phyloP scores from a whole-genome alignment of 1,140 invertebrate species.

The Brachionus manjavacas region DNA sequence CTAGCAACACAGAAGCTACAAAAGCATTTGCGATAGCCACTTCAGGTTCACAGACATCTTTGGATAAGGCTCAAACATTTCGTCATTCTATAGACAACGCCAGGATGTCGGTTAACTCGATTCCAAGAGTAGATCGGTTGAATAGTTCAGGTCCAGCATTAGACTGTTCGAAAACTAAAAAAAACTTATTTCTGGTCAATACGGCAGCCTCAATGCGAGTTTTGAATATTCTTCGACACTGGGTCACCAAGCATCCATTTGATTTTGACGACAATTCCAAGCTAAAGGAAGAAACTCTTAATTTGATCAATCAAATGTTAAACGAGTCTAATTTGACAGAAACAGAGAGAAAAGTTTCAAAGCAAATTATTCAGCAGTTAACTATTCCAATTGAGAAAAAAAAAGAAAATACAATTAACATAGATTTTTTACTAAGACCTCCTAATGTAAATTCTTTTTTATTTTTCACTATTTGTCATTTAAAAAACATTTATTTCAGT shows the following conservation, averaged over 20 bases:
- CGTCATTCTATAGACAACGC: not conserved
- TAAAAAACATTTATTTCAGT: slow-evolving; percentile 60
- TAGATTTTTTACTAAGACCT: slow-evolving; percentile 68
- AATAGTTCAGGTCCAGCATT: slow-evolving; percentile 19
- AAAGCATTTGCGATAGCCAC: slow-evolving; percentile 86
- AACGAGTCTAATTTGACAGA: slow-evolving; percentile 26
- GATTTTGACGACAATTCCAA: slow-evolving; percentile 34
- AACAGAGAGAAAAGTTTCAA: slow-evolving; percentile 25
- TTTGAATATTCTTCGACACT: slow-evolving; percentile 76
- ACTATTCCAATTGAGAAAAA: slow-evolving; percentile 21
- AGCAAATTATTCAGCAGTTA: slow-evolving; percentile 30
- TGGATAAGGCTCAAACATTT: slow-evolving; percentile 45
- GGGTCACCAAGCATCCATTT: slow-evolving; percentile 66
- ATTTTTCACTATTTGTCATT: not conserved
- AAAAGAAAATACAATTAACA: slow-evolving; percentile 61
- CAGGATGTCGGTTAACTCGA: not conserved
- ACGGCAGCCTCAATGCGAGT: slow-evolving; percentile 88
- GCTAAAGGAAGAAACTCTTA: slow-evolving; percentile 32
- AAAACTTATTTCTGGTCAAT: slow-evolving; percentile 65
- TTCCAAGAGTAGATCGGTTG: slow-evolving; percentile 44
- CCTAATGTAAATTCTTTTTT: not conserved
- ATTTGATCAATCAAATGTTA: slow-evolving; percentile 1
- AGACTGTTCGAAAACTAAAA: not conserved
- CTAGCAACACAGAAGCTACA: slow-evolving; percentile 80
- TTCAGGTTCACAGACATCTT: slow-evolving; percentile 61